Evolutionary conservation across 2,888 invertebrate genomes (phyloP).

Genomic region (Amiota communis): DNA sequence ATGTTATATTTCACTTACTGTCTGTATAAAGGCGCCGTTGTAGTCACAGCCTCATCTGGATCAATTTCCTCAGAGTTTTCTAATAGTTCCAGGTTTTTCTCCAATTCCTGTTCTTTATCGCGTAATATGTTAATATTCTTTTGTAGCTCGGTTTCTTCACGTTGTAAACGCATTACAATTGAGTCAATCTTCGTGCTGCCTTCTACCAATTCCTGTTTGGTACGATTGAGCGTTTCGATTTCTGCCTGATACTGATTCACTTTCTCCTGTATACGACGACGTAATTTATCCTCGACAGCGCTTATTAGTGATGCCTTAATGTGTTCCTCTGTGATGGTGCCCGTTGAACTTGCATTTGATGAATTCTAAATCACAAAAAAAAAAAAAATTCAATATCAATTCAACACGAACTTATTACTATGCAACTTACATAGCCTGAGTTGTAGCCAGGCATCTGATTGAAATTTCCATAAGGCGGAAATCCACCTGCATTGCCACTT

Average conservation of each 20-base stretch:
- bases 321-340: conserved; percentile 96
- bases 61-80: conserved; percentile 87
- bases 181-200: conserved; percentile 88
- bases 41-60: conserved; percentile 97
- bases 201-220: conserved; percentile 88
- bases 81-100: conserved; percentile 84
- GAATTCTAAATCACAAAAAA: conserved; percentile 58
- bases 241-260: conserved; percentile 94
- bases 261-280: conserved; percentile 89
- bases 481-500: conserved; percentile 69
- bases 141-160: conserved; percentile 86
- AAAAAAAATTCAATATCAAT: background rate
- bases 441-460: conserved; percentile 59
- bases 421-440: conserved; percentile 63
- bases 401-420: background rate
- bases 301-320: conserved; percentile 94
- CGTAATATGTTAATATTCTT: conserved; percentile 87
- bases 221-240: conserved; percentile 88
- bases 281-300: conserved; percentile 95
- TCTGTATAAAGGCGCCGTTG: conserved; percentile 95
- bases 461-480: conserved; percentile 75
- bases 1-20: conserved; percentile 78
- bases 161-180: conserved; percentile 83
- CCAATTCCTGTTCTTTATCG: conserved; percentile 90
- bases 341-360: conserved; percentile 75